Evolutionary conservation across 2,113 vertebrate species (phyloP).

Genomic region (Odontesthes bonariensis): DNA sequence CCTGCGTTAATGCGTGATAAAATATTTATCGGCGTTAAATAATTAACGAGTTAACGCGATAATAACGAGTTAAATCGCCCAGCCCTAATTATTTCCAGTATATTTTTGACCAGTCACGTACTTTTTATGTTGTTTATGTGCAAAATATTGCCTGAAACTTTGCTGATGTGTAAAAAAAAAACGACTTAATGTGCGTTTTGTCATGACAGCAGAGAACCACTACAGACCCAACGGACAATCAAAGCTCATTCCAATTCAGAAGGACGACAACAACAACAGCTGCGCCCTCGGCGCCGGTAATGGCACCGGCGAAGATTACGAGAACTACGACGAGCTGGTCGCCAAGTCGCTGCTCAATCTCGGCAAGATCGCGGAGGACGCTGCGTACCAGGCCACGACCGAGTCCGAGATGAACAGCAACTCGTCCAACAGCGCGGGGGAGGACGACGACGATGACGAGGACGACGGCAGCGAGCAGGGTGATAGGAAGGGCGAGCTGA

Average conservation of each 20-base stretch:
- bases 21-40: too few species aligned
- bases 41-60: too few species aligned
- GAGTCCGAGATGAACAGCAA: conserved; percentile 99
- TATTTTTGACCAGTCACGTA: too few species aligned
- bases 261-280: conserved; percentile 89
- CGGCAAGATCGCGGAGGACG: conserved; percentile 98
- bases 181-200: not conserved
- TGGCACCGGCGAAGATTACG: conserved; percentile 87
- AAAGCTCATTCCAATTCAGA: conserved; percentile 87
- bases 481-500: conserved; percentile 88
- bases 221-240: conserved; percentile 85
- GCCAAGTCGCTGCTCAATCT: conserved; percentile 98
- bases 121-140: too few species aligned
- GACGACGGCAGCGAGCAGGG: conserved; percentile 67
- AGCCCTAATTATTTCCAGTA: too few species aligned
- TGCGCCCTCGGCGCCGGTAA: conserved; percentile 1
- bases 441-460: conserved; percentile 90
- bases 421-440: conserved; percentile 93
- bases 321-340: conserved; percentile 98
- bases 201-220: conserved; percentile 84
- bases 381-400: conserved; percentile 94
- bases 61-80: too few species aligned
- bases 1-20: too few species aligned
- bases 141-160: too few species aligned
- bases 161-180: too few species aligned